Evolutionary conservation across 1,140 invertebrate genomes (phyloP).

Genomic region (Phocides pigmalion): DNA sequence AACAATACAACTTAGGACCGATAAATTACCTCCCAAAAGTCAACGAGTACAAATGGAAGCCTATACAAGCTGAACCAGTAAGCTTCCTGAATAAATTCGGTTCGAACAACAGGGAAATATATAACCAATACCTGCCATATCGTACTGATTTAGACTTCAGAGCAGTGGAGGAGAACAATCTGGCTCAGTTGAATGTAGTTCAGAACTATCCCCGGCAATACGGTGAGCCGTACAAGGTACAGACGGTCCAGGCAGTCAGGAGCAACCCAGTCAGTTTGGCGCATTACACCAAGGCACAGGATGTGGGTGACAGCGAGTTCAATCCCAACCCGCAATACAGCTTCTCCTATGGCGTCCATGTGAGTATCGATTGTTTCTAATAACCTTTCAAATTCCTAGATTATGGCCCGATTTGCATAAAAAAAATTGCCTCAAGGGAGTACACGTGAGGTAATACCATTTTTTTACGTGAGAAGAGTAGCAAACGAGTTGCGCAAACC

Average conservation of each 20-base stretch:
- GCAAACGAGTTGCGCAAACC: no score
- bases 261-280: conserved; percentile 45
- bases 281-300: conserved; percentile 42
- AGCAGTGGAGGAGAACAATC: not conserved
- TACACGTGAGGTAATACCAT: no score
- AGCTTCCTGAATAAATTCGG: conserved; percentile 8
- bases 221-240: conserved; percentile 39
- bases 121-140: conserved; percentile 21
- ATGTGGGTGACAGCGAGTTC: conserved; percentile 36
- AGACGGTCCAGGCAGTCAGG: conserved; percentile 43
- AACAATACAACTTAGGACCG: conserved; percentile 29
- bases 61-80: conserved; percentile 18
- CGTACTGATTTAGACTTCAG: conserved; percentile 3
- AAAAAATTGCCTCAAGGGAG: no score
- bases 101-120: conserved; percentile 5
- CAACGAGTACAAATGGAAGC: conserved; percentile 47
- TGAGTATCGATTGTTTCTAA: conserved; percentile 49
- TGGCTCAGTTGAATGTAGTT: conserved; percentile 19
- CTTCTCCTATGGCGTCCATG: conserved; percentile 65
- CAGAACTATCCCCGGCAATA: conserved; percentile 31
- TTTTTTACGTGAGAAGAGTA: no score
- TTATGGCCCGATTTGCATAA: no score
- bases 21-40: conserved; percentile 43
- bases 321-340: conserved; percentile 56
- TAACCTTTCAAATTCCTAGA: no score